phyloP scores from a whole-genome alignment of 30 jellyfish, hydroid and myxozoan species.

The Phacellophora camtschatica region DNA sequence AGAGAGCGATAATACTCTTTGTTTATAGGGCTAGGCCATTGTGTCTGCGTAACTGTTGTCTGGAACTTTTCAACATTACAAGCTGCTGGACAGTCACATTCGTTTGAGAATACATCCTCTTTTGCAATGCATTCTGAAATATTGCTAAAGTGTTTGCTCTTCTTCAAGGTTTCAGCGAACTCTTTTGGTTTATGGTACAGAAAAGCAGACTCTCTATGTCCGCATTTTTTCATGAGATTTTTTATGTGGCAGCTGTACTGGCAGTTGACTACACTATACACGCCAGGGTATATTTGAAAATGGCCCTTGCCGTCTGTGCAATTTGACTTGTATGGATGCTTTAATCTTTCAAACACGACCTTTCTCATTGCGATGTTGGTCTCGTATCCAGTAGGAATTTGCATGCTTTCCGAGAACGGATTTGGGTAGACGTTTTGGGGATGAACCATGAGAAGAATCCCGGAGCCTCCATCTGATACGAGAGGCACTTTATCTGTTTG shows the following conservation, averaged over 20 bases:
- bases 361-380: neutral
- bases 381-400: neutral
- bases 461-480: neutral
- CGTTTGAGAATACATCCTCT: neutral
- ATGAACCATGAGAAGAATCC: neutral
- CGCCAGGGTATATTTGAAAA: neutral
- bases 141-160: neutral
- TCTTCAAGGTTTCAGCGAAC: neutral
- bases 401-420: neutral
- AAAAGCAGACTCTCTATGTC: neutral
- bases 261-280: neutral
- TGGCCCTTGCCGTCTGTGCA: neutral
- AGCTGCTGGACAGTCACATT: neutral
- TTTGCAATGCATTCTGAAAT: neutral
- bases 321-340: neutral
- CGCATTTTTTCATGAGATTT: neutral
- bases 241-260: neutral
- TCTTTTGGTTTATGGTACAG: neutral
- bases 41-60: neutral
- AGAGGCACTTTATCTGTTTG: neutral
- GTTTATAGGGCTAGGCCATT: neutral
- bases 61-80: neutral
- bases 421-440: neutral
- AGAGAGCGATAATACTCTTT: neutral
- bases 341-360: neutral